A percentile compares a stretch with the other conserved stretches of the same genome.
Conservation (phyloP, 37 sponge, comb jelly and placozoan species). For the Beroe forskalii region DNA sequence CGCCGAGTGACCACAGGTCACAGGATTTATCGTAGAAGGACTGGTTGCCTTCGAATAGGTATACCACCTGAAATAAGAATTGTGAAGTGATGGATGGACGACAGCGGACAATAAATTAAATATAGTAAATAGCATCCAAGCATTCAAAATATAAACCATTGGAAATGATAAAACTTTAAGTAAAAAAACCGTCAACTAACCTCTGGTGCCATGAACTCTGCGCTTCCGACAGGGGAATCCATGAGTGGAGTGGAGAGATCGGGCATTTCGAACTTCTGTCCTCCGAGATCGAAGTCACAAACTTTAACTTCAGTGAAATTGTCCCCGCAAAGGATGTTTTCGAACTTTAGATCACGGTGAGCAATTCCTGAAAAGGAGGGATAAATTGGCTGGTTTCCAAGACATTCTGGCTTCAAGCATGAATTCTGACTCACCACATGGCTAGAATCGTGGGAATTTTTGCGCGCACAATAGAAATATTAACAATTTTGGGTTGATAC, state of each 20-base stretch:
- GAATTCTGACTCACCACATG: too few relatives aligned
- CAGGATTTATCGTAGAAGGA: conserved; percentile 91
- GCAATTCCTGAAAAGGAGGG: conserved; percentile 76
- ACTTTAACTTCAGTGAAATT: conserved; percentile 80
- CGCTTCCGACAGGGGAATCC: conserved; percentile 76
- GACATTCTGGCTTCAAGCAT: too few relatives aligned
- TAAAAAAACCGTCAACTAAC: too few relatives aligned
- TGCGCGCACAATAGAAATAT: background rate
- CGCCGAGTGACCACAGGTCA: conserved; percentile 93
- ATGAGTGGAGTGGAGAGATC: conserved; percentile 71
- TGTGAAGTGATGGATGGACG: too few relatives aligned
- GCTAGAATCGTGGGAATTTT: too few relatives aligned
- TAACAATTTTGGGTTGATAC: background rate
- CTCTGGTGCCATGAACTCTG: conserved; percentile 95
- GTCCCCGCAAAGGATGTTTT: conserved; percentile 79
- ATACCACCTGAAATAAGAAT: conserved; percentile 66
- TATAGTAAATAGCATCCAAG: too few relatives aligned
- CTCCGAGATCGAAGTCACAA: conserved; percentile 88
- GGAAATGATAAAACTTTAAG: too few relatives aligned
- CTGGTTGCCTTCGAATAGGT: conserved; percentile 70
- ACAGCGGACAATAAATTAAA: too few relatives aligned
- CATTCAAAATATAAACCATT: too few relatives aligned
- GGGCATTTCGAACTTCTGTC: conserved; percentile 66
- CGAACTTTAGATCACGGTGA: conserved; percentile 89
- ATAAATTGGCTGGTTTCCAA: too few relatives aligned